Evolutionary conservation across 2,113 vertebrate genomes (phyloP), one percentile per base, ranked within the genome.

Genomic region (Furnarius figulus): DNA sequence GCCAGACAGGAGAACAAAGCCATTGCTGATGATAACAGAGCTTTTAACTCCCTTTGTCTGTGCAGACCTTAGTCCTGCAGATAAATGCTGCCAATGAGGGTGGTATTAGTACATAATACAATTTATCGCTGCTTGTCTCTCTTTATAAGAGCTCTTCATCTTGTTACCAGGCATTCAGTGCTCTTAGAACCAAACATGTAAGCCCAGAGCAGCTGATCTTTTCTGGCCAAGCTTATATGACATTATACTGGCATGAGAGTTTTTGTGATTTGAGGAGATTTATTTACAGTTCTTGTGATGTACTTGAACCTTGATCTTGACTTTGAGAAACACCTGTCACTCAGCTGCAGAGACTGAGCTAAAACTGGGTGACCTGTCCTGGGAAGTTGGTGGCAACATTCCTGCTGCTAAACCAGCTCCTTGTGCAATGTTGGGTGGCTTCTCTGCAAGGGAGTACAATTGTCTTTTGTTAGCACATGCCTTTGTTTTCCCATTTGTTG

Each of bases 81-180:
- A 79, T 95, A 89, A 94, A 62, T 62, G 35, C 87, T 95, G 91
- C 18, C 91, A 89, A 33, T 89, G 40, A 79, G 67, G 66, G 40
- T 39, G 58, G 15, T 42, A 83, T 95, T 85, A 62, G 81, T 47
- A 7, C 58, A 42, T 96, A 91, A 95, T 52, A 59, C 31, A 73
- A 93, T 87, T 92, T 91, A 85, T 87, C 2, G 25, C n/a, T 78
- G 66, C 78, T 94, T 83, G 78, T 72, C 62, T 92, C 31, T 62
- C 33, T 90, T 89, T 74, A 22, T 63, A 73, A 94, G 87, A 90
- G 82, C 91, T 67, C 89, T 95, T 95, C 94, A 94, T 96, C 85
- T 96, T 77, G 58, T 95, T 96, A 73, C 46, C 62, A 68, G 78
- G 40, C 62, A 71, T 92, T 90, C 75, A 62, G 6, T 89, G 74